Base-by-base conservation (phyloP, 2,888 invertebrate genomes). In the Clepsis dumicolana region DNA sequence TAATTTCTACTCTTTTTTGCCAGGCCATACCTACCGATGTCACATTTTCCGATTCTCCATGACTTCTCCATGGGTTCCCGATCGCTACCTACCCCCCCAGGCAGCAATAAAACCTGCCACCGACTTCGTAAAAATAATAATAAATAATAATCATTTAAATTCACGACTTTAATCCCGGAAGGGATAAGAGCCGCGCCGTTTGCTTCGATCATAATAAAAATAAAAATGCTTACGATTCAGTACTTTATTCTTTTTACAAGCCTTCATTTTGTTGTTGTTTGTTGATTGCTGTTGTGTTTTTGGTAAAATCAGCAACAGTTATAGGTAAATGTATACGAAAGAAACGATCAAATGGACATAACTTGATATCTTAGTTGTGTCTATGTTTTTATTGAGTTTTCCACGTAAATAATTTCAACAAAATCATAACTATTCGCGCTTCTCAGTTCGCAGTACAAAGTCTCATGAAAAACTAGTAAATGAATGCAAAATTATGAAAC, bases 71-170 rank as follows among this genome's bases (percentile, higher is more conserved):
- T n/a, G 2, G 10, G 27, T 44, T 44, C 8, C 7, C 32, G 21
- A 48, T 18, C 29, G 18, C 48, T 61, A 52, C 38, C 57, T 4
- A 21, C 48, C 44, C 60, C 60, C 48, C 60, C 29, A 21, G 25
- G 7, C 29, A 32, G 18, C 48, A 48, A 61, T 48, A 61, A 61
- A 61, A 61, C 44, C 60, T 21, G 48, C 60, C 60, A 18, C 29
- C 10, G 18, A 18, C 41, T 61, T 29, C 60, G 35, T 62, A 62
- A 52, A 62, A 62, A 62, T 52, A 52, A 62, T 52, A 62, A 62
- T 56, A 56, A 56, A 62, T 62, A 52, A 52, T 62, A 62, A 62
- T 62, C 52, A 62, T 62, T 62, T 62, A 52, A 62, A 62, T 62
- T 35, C 52, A 62, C 62, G 52, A 62, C n/a, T 61, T 61, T 62